Evolutionary conservation across 2,113 vertebrate species (phyloP), one percentile per base, ranked within the genome.

Genomic region (Platanista minor): DNA sequence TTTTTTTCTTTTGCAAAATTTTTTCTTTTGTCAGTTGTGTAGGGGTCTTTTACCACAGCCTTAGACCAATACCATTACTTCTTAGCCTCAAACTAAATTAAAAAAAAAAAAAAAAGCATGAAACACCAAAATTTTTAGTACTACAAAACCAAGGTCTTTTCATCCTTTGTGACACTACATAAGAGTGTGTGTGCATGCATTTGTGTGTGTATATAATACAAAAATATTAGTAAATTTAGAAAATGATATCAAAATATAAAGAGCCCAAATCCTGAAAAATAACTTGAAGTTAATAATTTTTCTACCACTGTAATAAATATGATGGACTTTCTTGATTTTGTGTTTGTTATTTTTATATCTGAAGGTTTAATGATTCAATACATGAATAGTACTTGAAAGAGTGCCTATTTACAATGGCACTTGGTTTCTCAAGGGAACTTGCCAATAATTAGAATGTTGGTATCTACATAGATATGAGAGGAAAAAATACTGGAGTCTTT

Each of bases 391-490:
- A 72, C 8, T 88, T 8, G 15, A 33, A n/a, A 83, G 23, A 39
- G 3, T 61, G 1, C 6, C 31, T 43, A 66, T 54, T 94, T 91
- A 85, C 90, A 94, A 91, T 61, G 69, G n/a, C 20, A 61, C 17
- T 82, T 86, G 6, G 20, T 87, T 88, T 91, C n/a, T 95, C 20
- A 78, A 54, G 20, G 49, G 27, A 12, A 57, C 20, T 87, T 87
- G 8, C 17, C 21, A 75, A 17, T 57, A 69, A 59, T 46, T 87
- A 9, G 10, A 90, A 71, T 29, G 39, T 69, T 6, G 59, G 0
- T 43, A 29, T 81, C 23, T 57, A 59, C 3, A 74, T 1, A 59
- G 23, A 54, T 33, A 52, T 81, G 54, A 64, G n/a, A 77, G 25
- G 2, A 31, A 36, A 43, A 64, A 72, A 54, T 72, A 17, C 1